Base-by-base conservation (phyloP, 2,888 invertebrate genomes). In the Noctuana brunneofusca region DNA sequence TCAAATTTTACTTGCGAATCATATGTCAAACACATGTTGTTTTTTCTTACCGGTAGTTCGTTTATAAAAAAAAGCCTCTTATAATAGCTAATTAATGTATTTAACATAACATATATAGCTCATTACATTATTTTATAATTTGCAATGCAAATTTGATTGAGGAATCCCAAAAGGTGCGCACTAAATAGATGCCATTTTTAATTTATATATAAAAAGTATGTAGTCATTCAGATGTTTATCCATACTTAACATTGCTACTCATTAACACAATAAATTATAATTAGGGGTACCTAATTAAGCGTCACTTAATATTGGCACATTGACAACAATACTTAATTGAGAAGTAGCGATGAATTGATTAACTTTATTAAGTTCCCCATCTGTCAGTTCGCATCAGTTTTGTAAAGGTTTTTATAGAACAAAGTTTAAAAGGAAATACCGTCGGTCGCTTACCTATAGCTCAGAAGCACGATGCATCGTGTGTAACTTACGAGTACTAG, bases 201-300 rank as follows among this genome's bases (percentile, higher is more conserved):
- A 55, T 41, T 38, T 41, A 54, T 22, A 22, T 38, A 38, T 22
- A 54, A 54, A 54, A 54, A 54, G 22, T 63, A 57, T 48, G 22
- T 62, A 56, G 8, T 12, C 41, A 50, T 41, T 56, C 54, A 54
- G 38, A 14, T 41, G 54, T 8, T 20, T 38, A 54, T 32, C 54
- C 54, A n/a, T n/a, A n/a, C n/a, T n/a, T 24, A 41, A 16, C 32
- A 24, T 14, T 22, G 22, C 27, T n/a, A 16, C 16, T 55, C 16
- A 18, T 24, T 43, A 30, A 24, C 11, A 41, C 24, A 57, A 57
- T 46, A 57, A 57, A 57, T 57, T 48, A 48, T 48, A 57, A 57
- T 57, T 48, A 57, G 20, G 32, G 5, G n/a, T n/a, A n/a, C n/a
- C 6, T 57, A 57, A 57, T 57, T 57, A 57, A 48, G 18, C 46